Conservation (phyloP, 2,113 vertebrate genomes). For the Alexandromys fortis region DNA sequence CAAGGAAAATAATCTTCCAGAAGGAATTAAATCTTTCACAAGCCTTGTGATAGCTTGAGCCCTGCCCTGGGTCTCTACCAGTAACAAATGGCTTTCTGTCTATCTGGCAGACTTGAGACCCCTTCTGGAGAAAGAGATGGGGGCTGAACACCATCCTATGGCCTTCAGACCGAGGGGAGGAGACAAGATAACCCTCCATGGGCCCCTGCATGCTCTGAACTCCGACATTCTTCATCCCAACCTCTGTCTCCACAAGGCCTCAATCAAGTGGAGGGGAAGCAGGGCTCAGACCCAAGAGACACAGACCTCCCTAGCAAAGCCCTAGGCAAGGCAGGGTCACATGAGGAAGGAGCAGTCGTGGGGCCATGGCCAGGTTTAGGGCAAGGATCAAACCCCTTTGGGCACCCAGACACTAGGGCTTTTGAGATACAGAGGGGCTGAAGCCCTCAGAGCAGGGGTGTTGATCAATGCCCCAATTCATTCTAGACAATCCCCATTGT, state of each 20-base stretch:
- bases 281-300: slow-evolving; percentile 52
- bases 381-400: slow-evolving; percentile 70
- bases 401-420: slow-evolving; percentile 71
- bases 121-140: not conserved
- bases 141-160: not conserved
- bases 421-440: slow-evolving; percentile 67
- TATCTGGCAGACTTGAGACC: not conserved
- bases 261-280: not conserved
- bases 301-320: slow-evolving; percentile 28
- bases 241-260: not conserved
- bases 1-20: not conserved
- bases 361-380: slow-evolving; percentile 46
- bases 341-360: not conserved
- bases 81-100: not conserved
- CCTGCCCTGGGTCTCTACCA: not conserved
- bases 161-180: not conserved
- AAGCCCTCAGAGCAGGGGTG: slow-evolving; percentile 40
- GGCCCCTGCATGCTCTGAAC: not conserved
- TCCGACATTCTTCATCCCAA: not conserved
- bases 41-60: not conserved
- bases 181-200: not conserved
- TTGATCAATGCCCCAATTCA: slow-evolving; percentile 77
- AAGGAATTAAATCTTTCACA: not conserved
- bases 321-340: not conserved
- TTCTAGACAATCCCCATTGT: slow-evolving; percentile 74